Evolutionary conservation across 2,113 vertebrate species (phyloP), one percentile per base, ranked within the genome.

Genomic region (Triplophysa tibetana): DNA sequence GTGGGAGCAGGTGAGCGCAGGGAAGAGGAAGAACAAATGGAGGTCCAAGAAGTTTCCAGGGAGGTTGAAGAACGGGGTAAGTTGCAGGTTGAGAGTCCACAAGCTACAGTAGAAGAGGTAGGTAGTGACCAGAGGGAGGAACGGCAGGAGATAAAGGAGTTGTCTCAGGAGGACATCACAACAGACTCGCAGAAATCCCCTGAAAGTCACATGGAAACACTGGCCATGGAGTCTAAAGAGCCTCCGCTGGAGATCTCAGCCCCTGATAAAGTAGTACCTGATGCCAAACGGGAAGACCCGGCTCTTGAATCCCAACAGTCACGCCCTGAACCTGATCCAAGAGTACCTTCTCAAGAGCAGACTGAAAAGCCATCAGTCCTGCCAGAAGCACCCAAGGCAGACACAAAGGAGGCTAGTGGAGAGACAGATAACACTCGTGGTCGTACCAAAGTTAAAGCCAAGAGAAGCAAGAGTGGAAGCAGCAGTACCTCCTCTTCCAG

Each of bases 391-490:
- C 14, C 66, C 23, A 77, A 66, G 16, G n/a, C 43, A 10, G 65
- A 65, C 48, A 14, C 26, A 12, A 84, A 81, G 56, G 81, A 87
- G 56, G 41, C 93, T 50, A 81, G 84, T 6, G 85, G 88, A 62
- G 70, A 88, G 80, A 91, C 90, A 62, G 84, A 87, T 60, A 86
- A 84, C 13, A 79, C 54, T 70, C 89, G 91, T 33, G 93, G 95
- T 77, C 87, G 90, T 60, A 90, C 92, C 70, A 92, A 92, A 78
- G 87, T 89, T 61, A 93, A 89, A 87, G 95, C 95, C 86, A 95
- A 94, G 61, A 89, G 86, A 5, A 94, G 38, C 24, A 89, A 89
- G 50, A 94, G 90, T 77, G 95, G 92, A 84, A 94, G 91, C 79
- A 93, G 91, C 72, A 95, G 94, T 62, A 91, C 88, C 82, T 90